Percentiles rank a stretch among this genome's conserved stretches.
phyloP scores from a whole-genome alignment of 1,140 invertebrate species.

The Melipona quadrifasciata region DNA sequence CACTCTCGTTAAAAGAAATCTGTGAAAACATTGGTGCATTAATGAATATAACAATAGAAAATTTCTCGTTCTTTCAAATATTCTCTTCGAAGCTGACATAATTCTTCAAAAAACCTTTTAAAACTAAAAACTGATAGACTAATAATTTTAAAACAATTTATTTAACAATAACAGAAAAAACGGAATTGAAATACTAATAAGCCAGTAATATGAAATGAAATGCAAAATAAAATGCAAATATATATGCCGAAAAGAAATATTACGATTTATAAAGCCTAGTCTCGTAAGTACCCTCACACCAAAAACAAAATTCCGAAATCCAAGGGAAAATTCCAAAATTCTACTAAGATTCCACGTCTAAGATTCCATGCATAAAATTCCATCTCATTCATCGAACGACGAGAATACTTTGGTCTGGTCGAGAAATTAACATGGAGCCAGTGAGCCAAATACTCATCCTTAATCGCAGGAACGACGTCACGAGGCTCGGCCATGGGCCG shows the following conservation, averaged over 20 bases:
- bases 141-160: not conserved
- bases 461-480: slow-evolving; percentile 23
- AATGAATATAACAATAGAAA: no score
- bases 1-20: no score
- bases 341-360: not conserved
- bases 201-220: not conserved
- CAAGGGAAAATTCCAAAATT: not conserved
- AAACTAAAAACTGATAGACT: not conserved
- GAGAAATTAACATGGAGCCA: not conserved
- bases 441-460: slow-evolving; percentile 13
- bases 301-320: not conserved
- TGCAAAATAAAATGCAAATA: not conserved
- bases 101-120: not conserved
- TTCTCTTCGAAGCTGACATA: not conserved
- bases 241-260: not conserved
- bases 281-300: not conserved
- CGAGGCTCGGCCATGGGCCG: slow-evolving; percentile 26
- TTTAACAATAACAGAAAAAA: not conserved
- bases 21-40: no score
- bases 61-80: not conserved
- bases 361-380: not conserved
- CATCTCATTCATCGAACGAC: not conserved
- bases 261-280: not conserved
- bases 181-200: not conserved
- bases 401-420: not conserved